Evolutionary conservation across 2,888 invertebrate species (phyloP), one percentile per base, ranked within the genome.

Genomic region (Drosophila ezoana): DNA sequence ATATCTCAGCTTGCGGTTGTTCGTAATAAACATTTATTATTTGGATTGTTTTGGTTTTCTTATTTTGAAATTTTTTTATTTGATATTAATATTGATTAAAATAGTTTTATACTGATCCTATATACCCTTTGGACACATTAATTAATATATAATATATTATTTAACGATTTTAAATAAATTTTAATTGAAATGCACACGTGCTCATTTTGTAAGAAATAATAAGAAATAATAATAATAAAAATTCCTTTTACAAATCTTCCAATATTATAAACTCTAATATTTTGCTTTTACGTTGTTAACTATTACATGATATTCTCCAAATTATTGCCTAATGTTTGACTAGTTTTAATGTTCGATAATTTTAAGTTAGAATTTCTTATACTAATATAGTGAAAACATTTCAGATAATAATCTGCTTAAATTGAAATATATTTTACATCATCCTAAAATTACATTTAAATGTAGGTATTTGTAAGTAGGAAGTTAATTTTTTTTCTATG

Each of bases 341-440:
- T 43, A 28, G 8, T 8, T 53, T 43, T 35, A 43, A 54, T 54
- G 14, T 8, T 28, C 28, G 2, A 28, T 28, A 8, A 8, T 28
- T 28, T 28, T 78, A 87, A 79, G 89, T 87, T 87, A 89, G 78
- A 87, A 80, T 87, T 73, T 78, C 63, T 71, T 82, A 69, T 77
- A 73, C 82, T 79, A 28, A 67, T 79, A 66, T 45, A 61, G 59
- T 74, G 59, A 78, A 66, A 65, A 68, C 37, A 63, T 63, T 23
- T 35, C 44, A 28, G 28, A 28, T 28, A 28, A 49, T 37, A 61
- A 51, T 72, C 76, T 57, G 32, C 41, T 79, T 60, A 66, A 65
- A 51, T 59, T 49, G 54, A 57, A 54, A 54, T 61, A n/a, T 38
- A 60, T 63, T 60, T 65, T 54, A 20, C 57, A 44, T 47, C 61